phyloP scores from a whole-genome alignment of 2,888 invertebrate species.

The Apodemia duryi region DNA sequence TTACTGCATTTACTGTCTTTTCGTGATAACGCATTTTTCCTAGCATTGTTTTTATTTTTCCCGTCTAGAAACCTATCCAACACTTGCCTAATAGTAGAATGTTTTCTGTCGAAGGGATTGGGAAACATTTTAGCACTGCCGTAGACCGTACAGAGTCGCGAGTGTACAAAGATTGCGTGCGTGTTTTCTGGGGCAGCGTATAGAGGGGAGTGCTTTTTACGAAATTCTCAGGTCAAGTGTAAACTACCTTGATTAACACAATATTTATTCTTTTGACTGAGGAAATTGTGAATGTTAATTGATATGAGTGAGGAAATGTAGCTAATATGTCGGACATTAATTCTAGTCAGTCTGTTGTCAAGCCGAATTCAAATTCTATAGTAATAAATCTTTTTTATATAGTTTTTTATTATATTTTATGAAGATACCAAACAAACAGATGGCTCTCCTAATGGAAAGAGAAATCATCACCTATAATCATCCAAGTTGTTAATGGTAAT shows the following conservation, averaged over 20 bases:
- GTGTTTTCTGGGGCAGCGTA: constrained; percentile 20
- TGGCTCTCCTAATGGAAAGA: too few species aligned
- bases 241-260: constrained; percentile 21
- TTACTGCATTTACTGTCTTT: constrained; percentile 47
- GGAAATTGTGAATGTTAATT: constrained; percentile 12
- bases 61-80: constrained; percentile 79
- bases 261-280: constrained; percentile 15
- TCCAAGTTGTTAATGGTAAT: too few species aligned
- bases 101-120: constrained; percentile 84
- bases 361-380: too few species aligned
- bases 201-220: constrained; percentile 25
- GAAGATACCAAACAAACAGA: too few species aligned
- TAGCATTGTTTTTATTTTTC: constrained; percentile 36
- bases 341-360: background rate
- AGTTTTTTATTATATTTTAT: too few species aligned
- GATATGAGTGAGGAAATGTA: constrained; percentile 9
- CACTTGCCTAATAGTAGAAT: constrained; percentile 83
- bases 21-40: constrained; percentile 49
- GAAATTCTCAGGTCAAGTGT: constrained; percentile 33
- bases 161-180: constrained; percentile 24
- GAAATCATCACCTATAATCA: too few species aligned
- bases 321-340: background rate
- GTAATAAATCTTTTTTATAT: too few species aligned
- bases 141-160: constrained; percentile 17
- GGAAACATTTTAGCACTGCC: constrained; percentile 77